Base-by-base conservation (phyloP, 1,140 invertebrate genomes). In the Vanessa atalanta region DNA sequence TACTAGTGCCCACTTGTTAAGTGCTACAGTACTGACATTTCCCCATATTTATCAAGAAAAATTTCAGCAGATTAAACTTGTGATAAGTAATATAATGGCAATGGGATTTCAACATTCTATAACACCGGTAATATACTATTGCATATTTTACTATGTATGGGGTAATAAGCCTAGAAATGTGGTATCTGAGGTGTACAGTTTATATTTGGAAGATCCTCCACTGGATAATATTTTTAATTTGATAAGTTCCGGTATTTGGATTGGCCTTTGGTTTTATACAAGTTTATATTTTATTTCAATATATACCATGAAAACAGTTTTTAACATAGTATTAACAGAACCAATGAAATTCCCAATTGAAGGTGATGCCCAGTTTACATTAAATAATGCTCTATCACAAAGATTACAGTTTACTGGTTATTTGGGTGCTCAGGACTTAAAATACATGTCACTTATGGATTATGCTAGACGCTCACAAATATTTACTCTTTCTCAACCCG, bases 401-500 rank as follows among this genome's bases (percentile, higher is more conserved):
- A 82, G 88, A 94, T 26, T 95, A 94, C 85, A 93, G 8, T 95
- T 96, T 48, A 93, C 96, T 60, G 95, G 95, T 81, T 95, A 96
- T 82, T 91, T 97, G 50, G 96, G 95, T 2, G 96, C 95, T 65
- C 90, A 95, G 48, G 96, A 96, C 87, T 90, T 97, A 5, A 93
- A 94, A 67, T 94, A 94, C 15, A 79, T 96, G 53, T 92, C 95
- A 9, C 93, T 94, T 78, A 95, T 93, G 69, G 94, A 95, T 61
- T 81, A 86, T 60, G 2, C 63, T 3, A 93, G 96, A 75, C 94
- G 96, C 73, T 73, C 86, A 51, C 83, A 94, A 66, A 91, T 97
- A 23, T 97, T 96, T 81, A 94, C 94, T 14, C 86, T 97, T 0
- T 97, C 96, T 66, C 94, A 95, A 82, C 96, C 96, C 63, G 95